A percentile compares a stretch with the other conserved stretches of the same genome.
Evolutionary conservation across 2,888 invertebrate genomes (phyloP).

Genomic region (Apoda limacodes): DNA sequence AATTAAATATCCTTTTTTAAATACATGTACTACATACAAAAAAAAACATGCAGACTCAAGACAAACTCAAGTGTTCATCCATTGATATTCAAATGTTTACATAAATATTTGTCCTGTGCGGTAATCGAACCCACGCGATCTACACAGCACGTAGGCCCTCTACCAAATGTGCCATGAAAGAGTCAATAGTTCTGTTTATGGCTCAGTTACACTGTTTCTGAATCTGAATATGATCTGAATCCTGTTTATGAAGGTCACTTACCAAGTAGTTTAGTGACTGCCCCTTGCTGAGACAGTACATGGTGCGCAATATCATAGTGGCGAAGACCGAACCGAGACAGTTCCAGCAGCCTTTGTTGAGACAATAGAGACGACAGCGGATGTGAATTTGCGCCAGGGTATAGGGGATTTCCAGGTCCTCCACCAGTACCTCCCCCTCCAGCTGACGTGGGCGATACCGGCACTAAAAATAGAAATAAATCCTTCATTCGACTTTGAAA

Average conservation of each 20-base stretch:
- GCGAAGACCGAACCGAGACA: slow-evolving; percentile 83
- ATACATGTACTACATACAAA: too few species aligned
- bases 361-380: slow-evolving; percentile 80
- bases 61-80: too few species aligned
- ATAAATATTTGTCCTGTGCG: too few species aligned
- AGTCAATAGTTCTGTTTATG: background rate
- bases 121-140: too few species aligned
- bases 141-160: too few species aligned
- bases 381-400: slow-evolving; percentile 62
- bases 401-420: slow-evolving; percentile 55
- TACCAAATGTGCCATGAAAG: too few species aligned
- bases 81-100: too few species aligned
- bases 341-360: slow-evolving; percentile 83
- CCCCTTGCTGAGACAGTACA: slow-evolving; percentile 91
- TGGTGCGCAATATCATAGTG: slow-evolving; percentile 93
- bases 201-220: background rate
- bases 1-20: too few species aligned
- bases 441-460: slow-evolving; percentile 67
- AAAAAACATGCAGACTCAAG: too few species aligned
- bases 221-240: slow-evolving; percentile 1
- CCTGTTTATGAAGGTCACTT: slow-evolving; percentile 47
- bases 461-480: slow-evolving; percentile 55
- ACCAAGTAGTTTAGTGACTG: slow-evolving; percentile 91
- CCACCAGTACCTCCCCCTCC: slow-evolving; percentile 54
- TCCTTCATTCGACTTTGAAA: too few species aligned